Base-by-base conservation (phyloP, 2,113 vertebrate species). In the Nestor notabilis region DNA sequence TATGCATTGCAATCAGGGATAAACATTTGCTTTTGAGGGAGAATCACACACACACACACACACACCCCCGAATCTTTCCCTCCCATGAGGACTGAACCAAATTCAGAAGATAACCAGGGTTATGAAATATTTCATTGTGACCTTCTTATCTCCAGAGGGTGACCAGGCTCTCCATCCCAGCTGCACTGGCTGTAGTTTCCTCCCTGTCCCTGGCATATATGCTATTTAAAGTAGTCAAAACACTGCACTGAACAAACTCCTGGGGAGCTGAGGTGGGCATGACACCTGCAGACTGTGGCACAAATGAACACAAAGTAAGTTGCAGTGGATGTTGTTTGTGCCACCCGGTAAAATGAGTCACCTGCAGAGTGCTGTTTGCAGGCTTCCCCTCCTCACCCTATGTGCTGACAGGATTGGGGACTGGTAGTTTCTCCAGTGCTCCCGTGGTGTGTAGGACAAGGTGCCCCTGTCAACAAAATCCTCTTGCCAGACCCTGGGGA, bases 211-310 rank as follows among this genome's bases (percentile, higher is more conserved):
- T 39, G 43, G 13, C 1, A 2, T 7, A 16, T 14, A 8, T 9
- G 19, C 41, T 71, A 44, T 69, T 61, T 31, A n/a, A 70, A 65
- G 49, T 1, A 65, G 16, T 39, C 29, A 61, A 79, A 88, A 33
- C 33, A 31, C 11, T 23, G 15, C 0, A 1, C 23, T 35, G 35
- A 80, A 25, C 1, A 2, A 56, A 16, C 13, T 80, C 29, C 29
- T 53, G 44, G 20, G 37, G 28, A 68, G 44, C 61, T 71, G 50
- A 47, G 23, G 6, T 1, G 0, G 33, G 8, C 2, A 1, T 23
- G 28, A 55, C 0, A 10, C 11, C 39, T 43, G 11, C 0, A 0
- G 35, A 35, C 21, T 10, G 2, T n/a, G 58, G 18, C 70, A 69
- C 39, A 39, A 68, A 13, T 19, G 74, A 78, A 31, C 28, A 50